A percentile compares a stretch with the other conserved stretches of the same genome.
Evolutionary conservation across 1,140 invertebrate species (phyloP).

Genomic region (Anastrepha ludens): DNA sequence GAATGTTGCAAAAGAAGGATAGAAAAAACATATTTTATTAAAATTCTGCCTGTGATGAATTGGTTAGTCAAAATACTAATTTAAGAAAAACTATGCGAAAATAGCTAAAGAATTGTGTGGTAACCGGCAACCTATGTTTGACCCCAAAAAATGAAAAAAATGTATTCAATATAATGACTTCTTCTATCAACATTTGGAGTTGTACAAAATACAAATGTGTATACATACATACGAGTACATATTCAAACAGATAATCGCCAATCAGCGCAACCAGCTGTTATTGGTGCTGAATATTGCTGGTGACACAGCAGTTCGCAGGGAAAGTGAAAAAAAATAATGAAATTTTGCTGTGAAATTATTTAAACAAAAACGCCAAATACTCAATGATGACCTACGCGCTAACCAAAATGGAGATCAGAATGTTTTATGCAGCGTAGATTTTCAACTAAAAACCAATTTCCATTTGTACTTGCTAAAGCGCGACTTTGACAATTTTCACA

Average conservation of each 20-base stretch:
- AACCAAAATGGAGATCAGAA: too few species aligned
- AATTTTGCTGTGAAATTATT: too few species aligned
- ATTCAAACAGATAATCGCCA: not conserved
- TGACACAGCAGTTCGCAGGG: too few species aligned
- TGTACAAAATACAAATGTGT: not conserved
- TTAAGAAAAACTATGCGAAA: not conserved
- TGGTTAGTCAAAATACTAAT: not conserved
- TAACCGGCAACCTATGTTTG: not conserved
- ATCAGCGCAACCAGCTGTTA: not conserved
- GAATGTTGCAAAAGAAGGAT: not conserved
- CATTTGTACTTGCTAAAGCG: not conserved
- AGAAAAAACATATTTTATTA: not conserved
- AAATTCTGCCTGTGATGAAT: not conserved
- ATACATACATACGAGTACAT: not conserved
- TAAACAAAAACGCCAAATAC: too few species aligned
- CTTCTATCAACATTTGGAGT: not conserved
- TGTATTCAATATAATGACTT: constrained; percentile 7
- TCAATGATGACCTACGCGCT: too few species aligned
- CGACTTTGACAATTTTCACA: constrained; percentile 26
- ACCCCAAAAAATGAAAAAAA: not conserved
- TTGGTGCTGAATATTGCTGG: too few species aligned
- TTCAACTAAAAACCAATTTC: not conserved
- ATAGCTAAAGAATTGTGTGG: not conserved
- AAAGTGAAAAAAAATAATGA: too few species aligned
- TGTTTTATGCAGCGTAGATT: too few species aligned